Percentiles rank a stretch among this genome's conserved stretches.
phyloP scores from a whole-genome alignment of 2,888 invertebrate genomes.

The Diplolepis rosae region DNA sequence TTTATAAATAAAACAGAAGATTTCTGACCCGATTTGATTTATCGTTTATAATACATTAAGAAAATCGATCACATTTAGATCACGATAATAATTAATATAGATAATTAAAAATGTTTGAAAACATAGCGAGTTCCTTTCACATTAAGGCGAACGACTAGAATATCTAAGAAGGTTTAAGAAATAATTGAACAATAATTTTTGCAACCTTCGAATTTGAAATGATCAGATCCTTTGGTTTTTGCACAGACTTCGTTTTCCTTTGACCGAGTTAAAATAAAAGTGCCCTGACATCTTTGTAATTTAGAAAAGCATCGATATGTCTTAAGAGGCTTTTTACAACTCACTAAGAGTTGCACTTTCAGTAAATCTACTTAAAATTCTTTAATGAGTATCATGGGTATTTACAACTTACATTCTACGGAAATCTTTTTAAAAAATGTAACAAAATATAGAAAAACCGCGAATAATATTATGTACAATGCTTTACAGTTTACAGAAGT shows the following conservation, averaged over 20 bases:
- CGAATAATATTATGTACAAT: conserved; percentile 42
- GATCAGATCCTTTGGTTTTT: conserved; percentile 13
- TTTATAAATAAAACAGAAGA: conserved; percentile 21
- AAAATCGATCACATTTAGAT: not conserved
- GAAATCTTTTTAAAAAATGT: conserved; percentile 41
- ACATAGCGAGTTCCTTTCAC: not conserved
- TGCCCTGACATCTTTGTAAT: conserved; percentile 12
- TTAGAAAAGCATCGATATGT: conserved; percentile 45
- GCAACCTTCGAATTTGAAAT: conserved; percentile 13
- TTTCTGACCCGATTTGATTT: conserved; percentile 8
- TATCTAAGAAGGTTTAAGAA: not conserved
- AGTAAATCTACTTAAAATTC: conserved; percentile 27
- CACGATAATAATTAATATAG: not conserved
- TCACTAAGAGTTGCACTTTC: conserved; percentile 20
- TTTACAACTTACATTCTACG: conserved; percentile 24
- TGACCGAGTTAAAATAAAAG: conserved; percentile 27
- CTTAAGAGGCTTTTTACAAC: conserved; percentile 13
- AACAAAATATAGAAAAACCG: conserved; percentile 46
- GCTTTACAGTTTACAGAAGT: conserved; percentile 19
- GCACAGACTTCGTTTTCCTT: conserved; percentile 14
- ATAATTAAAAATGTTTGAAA: not conserved
- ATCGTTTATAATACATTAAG: not conserved
- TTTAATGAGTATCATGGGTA: conserved; percentile 31
- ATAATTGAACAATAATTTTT: not conserved
- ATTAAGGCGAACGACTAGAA: conserved; percentile 18